Evolutionary conservation across 2,888 invertebrate species (phyloP).

Genomic region (Metalampra italica): DNA sequence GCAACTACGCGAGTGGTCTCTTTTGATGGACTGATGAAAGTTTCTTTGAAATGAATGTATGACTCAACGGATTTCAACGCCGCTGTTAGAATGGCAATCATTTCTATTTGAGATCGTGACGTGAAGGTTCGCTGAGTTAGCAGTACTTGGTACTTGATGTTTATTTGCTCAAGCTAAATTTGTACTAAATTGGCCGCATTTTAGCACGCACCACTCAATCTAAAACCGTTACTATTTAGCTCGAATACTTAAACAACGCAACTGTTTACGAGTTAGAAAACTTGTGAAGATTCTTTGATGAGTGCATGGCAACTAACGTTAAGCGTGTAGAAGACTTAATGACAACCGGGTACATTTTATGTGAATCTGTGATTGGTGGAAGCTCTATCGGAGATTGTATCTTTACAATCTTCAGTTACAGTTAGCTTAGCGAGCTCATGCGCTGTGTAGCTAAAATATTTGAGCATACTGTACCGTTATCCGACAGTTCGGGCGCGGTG

Average conservation of each 20-base stretch:
- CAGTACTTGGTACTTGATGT: constrained; percentile 10
- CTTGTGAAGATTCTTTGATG: constrained; percentile 31
- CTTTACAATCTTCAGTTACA: constrained; percentile 18
- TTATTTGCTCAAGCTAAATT: constrained; percentile 57
- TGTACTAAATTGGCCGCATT: constrained; percentile 65
- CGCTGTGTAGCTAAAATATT: constrained; percentile 47
- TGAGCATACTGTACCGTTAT: constrained; percentile 56
- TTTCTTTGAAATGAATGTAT: constrained; percentile 41
- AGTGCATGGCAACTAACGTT: constrained; percentile 17
- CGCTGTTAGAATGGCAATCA: constrained; percentile 28
- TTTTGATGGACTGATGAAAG: constrained; percentile 46
- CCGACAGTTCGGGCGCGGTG: constrained; percentile 19
- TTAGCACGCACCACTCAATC: constrained; percentile 62
- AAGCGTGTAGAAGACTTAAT: constrained; percentile 16
- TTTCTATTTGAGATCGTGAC: constrained; percentile 38
- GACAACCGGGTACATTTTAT: constrained; percentile 28
- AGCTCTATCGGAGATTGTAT: constrained; percentile 3
- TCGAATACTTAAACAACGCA: constrained; percentile 45
- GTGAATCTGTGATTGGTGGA: not conserved
- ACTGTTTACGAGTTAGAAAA: constrained; percentile 33
- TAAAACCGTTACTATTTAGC: constrained; percentile 58
- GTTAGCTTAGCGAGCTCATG: constrained; percentile 22
- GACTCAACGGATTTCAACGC: constrained; percentile 40
- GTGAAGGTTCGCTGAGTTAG: constrained; percentile 14
- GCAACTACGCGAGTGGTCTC: constrained; percentile 11